Percentiles rank a stretch among this genome's conserved stretches.
phyloP scores from a whole-genome alignment of 2,113 vertebrate species.

The Hemibagrus wyckioides region DNA sequence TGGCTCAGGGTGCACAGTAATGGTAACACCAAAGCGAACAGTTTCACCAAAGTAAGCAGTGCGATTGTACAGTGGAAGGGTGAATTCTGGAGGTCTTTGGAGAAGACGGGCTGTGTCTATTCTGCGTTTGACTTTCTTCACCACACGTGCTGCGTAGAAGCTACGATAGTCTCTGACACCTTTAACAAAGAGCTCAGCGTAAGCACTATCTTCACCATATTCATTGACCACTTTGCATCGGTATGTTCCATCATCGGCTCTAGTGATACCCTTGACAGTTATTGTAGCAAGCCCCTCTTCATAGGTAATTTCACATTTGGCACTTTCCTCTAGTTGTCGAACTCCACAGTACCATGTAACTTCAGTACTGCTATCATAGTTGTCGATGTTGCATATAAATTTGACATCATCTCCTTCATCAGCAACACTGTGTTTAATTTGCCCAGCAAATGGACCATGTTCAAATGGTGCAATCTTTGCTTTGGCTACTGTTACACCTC shows the following conservation, averaged over 20 bases:
- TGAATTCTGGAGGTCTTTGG: constrained; percentile 96
- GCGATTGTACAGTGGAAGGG: constrained; percentile 88
- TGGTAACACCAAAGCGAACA: constrained; percentile 91
- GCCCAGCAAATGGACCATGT: constrained; percentile 89
- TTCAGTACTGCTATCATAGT: constrained; percentile 92
- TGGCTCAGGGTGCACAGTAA: constrained; percentile 97
- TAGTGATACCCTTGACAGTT: constrained; percentile 84
- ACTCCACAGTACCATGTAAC: constrained; percentile 98
- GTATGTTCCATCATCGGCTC: constrained; percentile 92
- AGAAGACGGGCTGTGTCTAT: constrained; percentile 90
- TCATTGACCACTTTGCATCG: constrained; percentile 95
- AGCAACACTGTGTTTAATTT: constrained; percentile 80
- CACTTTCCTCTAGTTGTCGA: constrained; percentile 86
- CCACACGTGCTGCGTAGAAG: constrained; percentile 84
- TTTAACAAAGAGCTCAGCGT: constrained; percentile 89
- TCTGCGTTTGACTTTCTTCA: constrained; percentile 90
- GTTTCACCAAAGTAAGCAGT: constrained; percentile 90
- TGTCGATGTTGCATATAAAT: constrained; percentile 90
- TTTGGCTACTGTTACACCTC: constrained; percentile 87
- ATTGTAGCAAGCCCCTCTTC: constrained; percentile 91
- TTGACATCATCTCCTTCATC: constrained; percentile 86
- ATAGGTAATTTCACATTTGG: constrained; percentile 92
- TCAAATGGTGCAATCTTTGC: constrained; percentile 96
- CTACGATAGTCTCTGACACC: constrained; percentile 87
- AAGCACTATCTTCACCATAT: constrained; percentile 95